Evolutionary conservation across 1,140 invertebrate genomes (phyloP).

Genomic region (Mactra quadrangularis): DNA sequence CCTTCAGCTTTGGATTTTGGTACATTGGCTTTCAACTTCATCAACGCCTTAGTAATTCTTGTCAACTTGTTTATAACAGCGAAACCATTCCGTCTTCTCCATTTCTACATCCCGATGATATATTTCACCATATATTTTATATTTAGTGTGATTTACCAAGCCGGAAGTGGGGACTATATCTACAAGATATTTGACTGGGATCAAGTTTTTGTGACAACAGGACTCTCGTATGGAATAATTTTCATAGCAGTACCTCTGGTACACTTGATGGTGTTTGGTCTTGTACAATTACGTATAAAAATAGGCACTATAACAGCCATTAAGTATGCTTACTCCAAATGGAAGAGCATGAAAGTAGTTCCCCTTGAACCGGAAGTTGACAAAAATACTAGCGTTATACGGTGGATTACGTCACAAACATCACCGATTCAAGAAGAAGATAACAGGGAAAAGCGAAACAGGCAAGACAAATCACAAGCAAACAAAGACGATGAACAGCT

Average conservation of each 20-base stretch:
- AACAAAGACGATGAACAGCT: too few relatives aligned
- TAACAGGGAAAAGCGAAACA: too few relatives aligned
- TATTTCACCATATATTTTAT: constrained; percentile 6
- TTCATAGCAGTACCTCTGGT: constrained; percentile 32
- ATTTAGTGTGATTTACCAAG: constrained; percentile 16
- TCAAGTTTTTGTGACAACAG: constrained; percentile 1
- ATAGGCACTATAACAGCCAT: constrained; percentile 3
- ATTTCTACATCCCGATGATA: constrained; percentile 40
- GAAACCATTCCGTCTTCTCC: constrained; percentile 44
- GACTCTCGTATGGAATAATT: background rate
- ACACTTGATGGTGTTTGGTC: constrained; percentile 18
- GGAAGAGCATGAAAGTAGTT: constrained; percentile 21
- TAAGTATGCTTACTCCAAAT: background rate
- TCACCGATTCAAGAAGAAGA: too few relatives aligned
- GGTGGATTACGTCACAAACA: background rate
- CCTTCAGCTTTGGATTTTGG: constrained; percentile 37
- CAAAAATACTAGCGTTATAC: background rate
- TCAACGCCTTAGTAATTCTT: constrained; percentile 18
- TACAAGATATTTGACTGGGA: constrained; percentile 49
- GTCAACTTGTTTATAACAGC: constrained; percentile 21
- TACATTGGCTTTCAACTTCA: constrained; percentile 8
- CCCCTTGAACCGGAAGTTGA: constrained; percentile 19
- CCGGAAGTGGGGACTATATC: background rate
- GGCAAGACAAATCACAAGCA: too few relatives aligned
- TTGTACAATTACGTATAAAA: constrained; percentile 12